A percentile compares a stretch with the other conserved stretches of the same genome.
Conservation (phyloP, 2,113 vertebrate genomes). For the Sebastes fasciatus region DNA sequence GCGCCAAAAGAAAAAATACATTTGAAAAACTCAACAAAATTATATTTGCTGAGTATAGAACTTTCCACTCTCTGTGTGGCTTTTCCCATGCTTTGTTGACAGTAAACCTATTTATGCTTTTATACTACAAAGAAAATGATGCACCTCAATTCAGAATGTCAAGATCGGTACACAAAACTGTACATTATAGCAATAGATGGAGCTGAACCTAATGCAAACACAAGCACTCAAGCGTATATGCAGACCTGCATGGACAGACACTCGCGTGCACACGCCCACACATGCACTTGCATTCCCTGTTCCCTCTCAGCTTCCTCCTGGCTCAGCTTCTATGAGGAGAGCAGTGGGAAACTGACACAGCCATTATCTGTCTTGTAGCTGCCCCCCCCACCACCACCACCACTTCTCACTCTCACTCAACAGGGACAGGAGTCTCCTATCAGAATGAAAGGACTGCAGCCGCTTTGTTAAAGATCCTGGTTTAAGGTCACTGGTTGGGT, state of each 20-base stretch:
- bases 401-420: slow-evolving; percentile 26
- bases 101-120: background rate
- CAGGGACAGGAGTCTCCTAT: slow-evolving; percentile 26
- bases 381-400: background rate
- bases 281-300: slow-evolving; percentile 14
- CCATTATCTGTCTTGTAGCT: slow-evolving; percentile 58
- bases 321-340: slow-evolving; percentile 57
- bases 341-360: slow-evolving; percentile 64
- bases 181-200: background rate
- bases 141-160: background rate
- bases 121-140: background rate
- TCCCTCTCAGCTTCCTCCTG: slow-evolving; percentile 40
- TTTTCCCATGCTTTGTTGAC: no score
- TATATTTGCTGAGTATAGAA: background rate
- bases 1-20: no score
- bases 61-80: background rate
- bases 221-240: background rate
- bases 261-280: background rate
- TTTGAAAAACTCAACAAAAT: background rate
- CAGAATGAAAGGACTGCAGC: slow-evolving; percentile 10
- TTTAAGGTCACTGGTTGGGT: slow-evolving; percentile 41
- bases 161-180: background rate
- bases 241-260: slow-evolving; percentile 5
- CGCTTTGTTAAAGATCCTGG: slow-evolving; percentile 35
- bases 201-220: background rate